These are phyloP conservation scores for Margaritifera margaritifera DNA, from an alignment of 2,888 invertebrate species.

Conservation along the genomic window DNA sequence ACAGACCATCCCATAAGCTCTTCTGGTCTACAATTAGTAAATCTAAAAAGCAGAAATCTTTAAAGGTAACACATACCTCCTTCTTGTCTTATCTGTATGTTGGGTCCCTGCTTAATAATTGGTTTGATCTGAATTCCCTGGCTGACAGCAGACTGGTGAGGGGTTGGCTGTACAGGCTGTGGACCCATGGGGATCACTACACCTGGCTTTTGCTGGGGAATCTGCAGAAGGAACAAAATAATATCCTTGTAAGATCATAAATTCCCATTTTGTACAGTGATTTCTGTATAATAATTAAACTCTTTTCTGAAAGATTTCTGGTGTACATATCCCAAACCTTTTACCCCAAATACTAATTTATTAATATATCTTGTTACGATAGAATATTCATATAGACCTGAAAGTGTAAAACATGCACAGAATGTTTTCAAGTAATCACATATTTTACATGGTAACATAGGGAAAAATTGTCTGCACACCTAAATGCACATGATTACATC, in stretches of 20 bases:
- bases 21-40: too few relatives aligned
- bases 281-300: neutral
- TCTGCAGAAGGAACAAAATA: constrained; percentile 17
- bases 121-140: constrained; percentile 61
- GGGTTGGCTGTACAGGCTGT: constrained; percentile 55
- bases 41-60: too few relatives aligned
- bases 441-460: too few relatives aligned
- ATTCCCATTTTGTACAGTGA: neutral
- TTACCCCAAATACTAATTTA: too few relatives aligned
- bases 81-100: constrained; percentile 70
- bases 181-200: constrained; percentile 67
- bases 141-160: constrained; percentile 34
- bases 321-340: neutral
- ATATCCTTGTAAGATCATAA: neutral
- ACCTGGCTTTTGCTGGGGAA: constrained; percentile 56
- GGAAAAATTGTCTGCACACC: too few relatives aligned
- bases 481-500: too few relatives aligned
- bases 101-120: constrained; percentile 52
- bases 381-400: too few relatives aligned
- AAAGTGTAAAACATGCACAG: too few relatives aligned
- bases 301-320: neutral
- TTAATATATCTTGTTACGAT: too few relatives aligned
- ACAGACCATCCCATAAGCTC: too few relatives aligned
- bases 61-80: constrained; percentile 51
- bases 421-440: too few relatives aligned